Conservation (phyloP, 2,888 invertebrate species). For the Drosophila demipolita region DNA sequence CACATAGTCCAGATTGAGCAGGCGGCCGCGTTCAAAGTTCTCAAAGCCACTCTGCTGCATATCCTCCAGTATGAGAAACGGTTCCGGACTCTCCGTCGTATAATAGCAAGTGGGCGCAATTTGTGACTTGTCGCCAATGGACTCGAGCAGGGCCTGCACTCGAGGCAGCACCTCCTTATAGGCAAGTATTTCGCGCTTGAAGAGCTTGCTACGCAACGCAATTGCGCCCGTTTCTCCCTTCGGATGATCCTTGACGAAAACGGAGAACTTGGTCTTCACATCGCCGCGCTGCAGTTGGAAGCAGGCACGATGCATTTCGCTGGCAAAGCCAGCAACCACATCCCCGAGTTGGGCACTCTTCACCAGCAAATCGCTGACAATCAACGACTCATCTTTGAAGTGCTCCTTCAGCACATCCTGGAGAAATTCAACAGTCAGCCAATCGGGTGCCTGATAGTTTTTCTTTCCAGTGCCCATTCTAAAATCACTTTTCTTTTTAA, state of each 20-base stretch:
- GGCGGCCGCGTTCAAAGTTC: conserved; percentile 86
- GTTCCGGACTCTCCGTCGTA: conserved; percentile 83
- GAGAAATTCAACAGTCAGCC: conserved; percentile 82
- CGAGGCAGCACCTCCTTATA: conserved; percentile 83
- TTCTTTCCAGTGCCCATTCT: conserved; percentile 82
- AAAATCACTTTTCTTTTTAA: conserved; percentile 16
- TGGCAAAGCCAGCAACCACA: conserved; percentile 81
- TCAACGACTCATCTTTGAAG: conserved; percentile 81
- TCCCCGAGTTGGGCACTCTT: conserved; percentile 70
- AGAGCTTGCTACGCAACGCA: conserved; percentile 83
- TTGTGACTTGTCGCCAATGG: conserved; percentile 81
- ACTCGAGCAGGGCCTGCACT: conserved; percentile 78
- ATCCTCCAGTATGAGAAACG: conserved; percentile 86
- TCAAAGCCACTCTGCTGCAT: conserved; percentile 86
- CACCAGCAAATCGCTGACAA: conserved; percentile 76
- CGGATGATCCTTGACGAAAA: conserved; percentile 84
- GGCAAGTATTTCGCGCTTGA: conserved; percentile 83
- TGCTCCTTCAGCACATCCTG: conserved; percentile 84
- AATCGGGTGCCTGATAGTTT: conserved; percentile 82
- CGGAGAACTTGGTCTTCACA: conserved; percentile 78
- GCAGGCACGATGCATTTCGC: conserved; percentile 83
- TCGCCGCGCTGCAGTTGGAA: conserved; percentile 80
- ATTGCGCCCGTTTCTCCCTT: conserved; percentile 83
- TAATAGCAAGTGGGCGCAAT: conserved; percentile 84
- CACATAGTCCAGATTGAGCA: conserved; percentile 86